Evolutionary conservation across 2,113 vertebrate genomes (phyloP).

Genomic region (Anser brachyrhynchus): DNA sequence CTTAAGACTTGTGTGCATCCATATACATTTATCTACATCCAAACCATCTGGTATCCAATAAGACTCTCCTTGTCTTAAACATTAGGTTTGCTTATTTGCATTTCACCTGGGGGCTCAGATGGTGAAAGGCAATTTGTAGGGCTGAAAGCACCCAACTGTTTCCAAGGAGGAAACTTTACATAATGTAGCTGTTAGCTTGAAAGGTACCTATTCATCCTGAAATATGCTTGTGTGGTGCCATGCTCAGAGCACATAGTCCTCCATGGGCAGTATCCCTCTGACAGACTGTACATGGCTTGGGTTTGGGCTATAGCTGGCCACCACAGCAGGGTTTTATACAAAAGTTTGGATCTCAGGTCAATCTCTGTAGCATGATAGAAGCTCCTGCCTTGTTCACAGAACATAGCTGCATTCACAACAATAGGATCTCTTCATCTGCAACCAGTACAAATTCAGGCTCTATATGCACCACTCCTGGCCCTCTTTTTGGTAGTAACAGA

Average conservation of each 20-base stretch:
- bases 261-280: background rate
- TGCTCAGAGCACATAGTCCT: rapidly evolving
- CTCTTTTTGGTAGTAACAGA: background rate
- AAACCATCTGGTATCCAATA: background rate
- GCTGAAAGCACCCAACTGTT: background rate
- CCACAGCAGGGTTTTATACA: background rate
- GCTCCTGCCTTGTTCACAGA: background rate
- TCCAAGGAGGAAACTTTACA: background rate
- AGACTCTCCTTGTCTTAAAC: background rate
- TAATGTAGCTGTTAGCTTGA: background rate
- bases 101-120: background rate
- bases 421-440: background rate
- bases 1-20: background rate
- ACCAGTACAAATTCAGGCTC: background rate
- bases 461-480: background rate
- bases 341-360: background rate
- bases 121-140: background rate
- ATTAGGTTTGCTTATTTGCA: background rate
- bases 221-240: background rate
- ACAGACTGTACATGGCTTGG: rapidly evolving
- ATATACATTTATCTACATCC: background rate
- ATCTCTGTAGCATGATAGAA: background rate
- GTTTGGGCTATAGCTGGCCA: background rate
- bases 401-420: background rate
- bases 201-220: background rate